Evolutionary conservation across 2,888 invertebrate species (phyloP).

Genomic region (Leptopilina drosophilae): DNA sequence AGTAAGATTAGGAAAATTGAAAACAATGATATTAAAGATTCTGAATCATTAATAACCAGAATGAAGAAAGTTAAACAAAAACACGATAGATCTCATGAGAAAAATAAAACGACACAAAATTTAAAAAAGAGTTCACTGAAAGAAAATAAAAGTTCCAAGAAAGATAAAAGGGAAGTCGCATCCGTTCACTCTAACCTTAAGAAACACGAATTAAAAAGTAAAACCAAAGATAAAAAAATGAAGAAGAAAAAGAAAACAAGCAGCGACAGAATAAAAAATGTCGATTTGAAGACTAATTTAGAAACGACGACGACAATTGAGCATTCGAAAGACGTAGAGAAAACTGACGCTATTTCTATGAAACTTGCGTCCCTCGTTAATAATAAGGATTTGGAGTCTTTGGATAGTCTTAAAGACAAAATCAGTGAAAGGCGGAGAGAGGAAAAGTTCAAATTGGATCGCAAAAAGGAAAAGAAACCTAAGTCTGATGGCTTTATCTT

Average conservation of each 20-base stretch:
- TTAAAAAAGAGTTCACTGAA: slow-evolving; percentile 68
- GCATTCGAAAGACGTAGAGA: slow-evolving; percentile 64
- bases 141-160: slow-evolving; percentile 64
- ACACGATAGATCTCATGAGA: slow-evolving; percentile 60
- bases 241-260: slow-evolving; percentile 68
- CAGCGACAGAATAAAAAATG: slow-evolving; percentile 80
- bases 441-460: slow-evolving; percentile 71
- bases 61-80: slow-evolving; percentile 69
- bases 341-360: slow-evolving; percentile 68
- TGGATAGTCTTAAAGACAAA: slow-evolving; percentile 74
- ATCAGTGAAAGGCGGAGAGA: slow-evolving; percentile 73
- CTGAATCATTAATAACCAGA: slow-evolving; percentile 60
- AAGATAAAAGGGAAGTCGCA: slow-evolving; percentile 60
- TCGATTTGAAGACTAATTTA: slow-evolving; percentile 79
- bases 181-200: slow-evolving; percentile 54
- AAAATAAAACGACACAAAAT: slow-evolving; percentile 59
- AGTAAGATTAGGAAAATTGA: slow-evolving; percentile 70
- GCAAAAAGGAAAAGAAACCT: slow-evolving; percentile 69
- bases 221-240: slow-evolving; percentile 70
- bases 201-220: slow-evolving; percentile 75
- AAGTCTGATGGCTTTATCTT: slow-evolving; percentile 67
- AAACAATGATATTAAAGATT: slow-evolving; percentile 65
- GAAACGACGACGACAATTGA: slow-evolving; percentile 79
- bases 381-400: slow-evolving; percentile 73
- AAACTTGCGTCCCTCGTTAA: slow-evolving; percentile 67